Base-by-base conservation (phyloP, 2,797 vertebrate genomes). In the Sphenodon punctatus region DNA sequence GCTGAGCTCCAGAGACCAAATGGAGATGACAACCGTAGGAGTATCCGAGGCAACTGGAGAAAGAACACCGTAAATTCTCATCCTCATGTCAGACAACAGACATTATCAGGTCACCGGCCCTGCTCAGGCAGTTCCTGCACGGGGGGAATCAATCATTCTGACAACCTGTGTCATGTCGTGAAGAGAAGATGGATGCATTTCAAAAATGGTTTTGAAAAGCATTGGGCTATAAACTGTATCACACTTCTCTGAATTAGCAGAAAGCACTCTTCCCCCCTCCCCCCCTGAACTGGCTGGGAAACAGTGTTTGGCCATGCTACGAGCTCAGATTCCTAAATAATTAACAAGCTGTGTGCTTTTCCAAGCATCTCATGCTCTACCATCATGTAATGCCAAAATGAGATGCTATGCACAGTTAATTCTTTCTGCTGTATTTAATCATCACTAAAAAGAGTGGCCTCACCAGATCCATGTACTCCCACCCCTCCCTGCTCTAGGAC, bases 381-480 rank as follows among this genome's bases (percentile, higher is more conserved):
- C 30, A 55, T 66, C 1, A 1, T 39, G 27, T 38, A 4, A 2
- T 38, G 5, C 30, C 67, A 43, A 7, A 77, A 41, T 15, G 11
- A 41, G 23, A 49, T 39, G n/a, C 12, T n/a, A 56, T 51, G 22
- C 4, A 14, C 19, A 19, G 19, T 17, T 39, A 10, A 14, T 5
- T 30, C 41, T 25, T 19, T 49, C 27, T 43, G 22, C 58, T 48
- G 36, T 41, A 13, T 49, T 34, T 45, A 59, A 64, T 27, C 7
- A 80, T 39, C 19, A 45, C 17, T 58, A 60, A 25, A 65, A 15
- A n/a, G n/a, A n/a, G n/a, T n/a, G n/a, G n/a, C n/a, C n/a, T n/a
- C n/a, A n/a, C n/a, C n/a, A n/a, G n/a, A n/a, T n/a, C n/a, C n/a
- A n/a, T n/a, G n/a, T n/a, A n/a, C n/a, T n/a, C n/a, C n/a, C n/a